Evolutionary conservation across 2,888 invertebrate species (phyloP).

Genomic region (Willowsia nigromaculata): DNA sequence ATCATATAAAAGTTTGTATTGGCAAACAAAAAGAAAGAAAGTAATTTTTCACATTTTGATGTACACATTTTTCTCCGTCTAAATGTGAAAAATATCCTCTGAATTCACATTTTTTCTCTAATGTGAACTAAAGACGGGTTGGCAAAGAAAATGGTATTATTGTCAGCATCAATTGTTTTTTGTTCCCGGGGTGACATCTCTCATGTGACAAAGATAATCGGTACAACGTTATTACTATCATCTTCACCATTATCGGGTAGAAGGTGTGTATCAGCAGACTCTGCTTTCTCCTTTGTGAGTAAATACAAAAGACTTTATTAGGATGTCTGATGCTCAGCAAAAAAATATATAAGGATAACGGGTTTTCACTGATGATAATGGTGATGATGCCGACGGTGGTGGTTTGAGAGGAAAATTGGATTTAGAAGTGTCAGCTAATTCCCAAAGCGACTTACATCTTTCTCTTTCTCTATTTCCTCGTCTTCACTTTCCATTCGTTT

Average conservation of each 20-base stretch:
- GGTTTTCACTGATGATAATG: background rate
- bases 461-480: constrained; percentile 9
- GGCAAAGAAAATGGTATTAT: background rate
- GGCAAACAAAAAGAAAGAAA: too few species aligned
- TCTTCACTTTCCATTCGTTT: background rate
- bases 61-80: too few species aligned
- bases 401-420: constrained; percentile 63
- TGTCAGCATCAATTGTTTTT: background rate
- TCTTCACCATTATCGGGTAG: too few species aligned
- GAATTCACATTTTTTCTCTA: background rate
- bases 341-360: background rate
- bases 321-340: background rate
- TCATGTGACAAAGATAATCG: background rate
- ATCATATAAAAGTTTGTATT: too few species aligned
- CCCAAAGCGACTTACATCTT: constrained; percentile 44
- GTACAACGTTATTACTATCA: background rate
- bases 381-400: background rate
- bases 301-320: background rate
- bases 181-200: background rate
- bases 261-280: too few species aligned
- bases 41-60: too few species aligned
- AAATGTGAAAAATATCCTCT: too few species aligned
- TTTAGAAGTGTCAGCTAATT: constrained; percentile 70
- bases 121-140: background rate
- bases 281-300: background rate